phyloP scores from a whole-genome alignment of 2,888 invertebrate species.

The Sarcophaga subvicina region DNA sequence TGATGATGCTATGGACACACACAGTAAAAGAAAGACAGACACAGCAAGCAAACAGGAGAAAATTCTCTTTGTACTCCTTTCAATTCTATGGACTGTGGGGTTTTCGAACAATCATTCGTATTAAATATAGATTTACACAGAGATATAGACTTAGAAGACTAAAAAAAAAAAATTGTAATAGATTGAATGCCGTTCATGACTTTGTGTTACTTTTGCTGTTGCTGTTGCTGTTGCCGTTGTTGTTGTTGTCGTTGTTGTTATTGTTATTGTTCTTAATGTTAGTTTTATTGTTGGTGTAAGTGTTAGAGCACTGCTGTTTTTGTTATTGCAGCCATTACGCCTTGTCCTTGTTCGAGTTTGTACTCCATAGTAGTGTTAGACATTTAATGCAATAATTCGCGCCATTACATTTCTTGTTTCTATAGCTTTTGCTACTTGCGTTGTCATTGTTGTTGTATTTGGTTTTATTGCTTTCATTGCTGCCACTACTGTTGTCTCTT shows the following conservation, averaged over 20 bases:
- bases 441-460: constrained; percentile 18
- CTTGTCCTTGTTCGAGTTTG: constrained; percentile 54
- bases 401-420: constrained; percentile 66
- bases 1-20: background rate
- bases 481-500: constrained; percentile 43
- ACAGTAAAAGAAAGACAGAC: constrained; percentile 20
- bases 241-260: constrained; percentile 30
- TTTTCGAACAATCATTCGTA: background rate
- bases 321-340: constrained; percentile 46
- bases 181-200: constrained; percentile 49
- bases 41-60: constrained; percentile 17
- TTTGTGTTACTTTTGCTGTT: background rate
- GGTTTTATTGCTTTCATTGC: constrained; percentile 12
- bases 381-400: constrained; percentile 69
- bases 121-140: constrained; percentile 6
- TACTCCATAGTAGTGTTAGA: constrained; percentile 62
- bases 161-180: constrained; percentile 19
- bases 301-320: constrained; percentile 23
- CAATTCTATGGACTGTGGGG: background rate
- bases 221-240: background rate
- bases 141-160: constrained; percentile 16
- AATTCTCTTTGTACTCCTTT: constrained; percentile 10
- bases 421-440: constrained; percentile 28
- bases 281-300: constrained; percentile 24
- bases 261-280: constrained; percentile 25